Base-by-base conservation (phyloP, 1,140 invertebrate genomes). In the Drosophila littoralis region DNA sequence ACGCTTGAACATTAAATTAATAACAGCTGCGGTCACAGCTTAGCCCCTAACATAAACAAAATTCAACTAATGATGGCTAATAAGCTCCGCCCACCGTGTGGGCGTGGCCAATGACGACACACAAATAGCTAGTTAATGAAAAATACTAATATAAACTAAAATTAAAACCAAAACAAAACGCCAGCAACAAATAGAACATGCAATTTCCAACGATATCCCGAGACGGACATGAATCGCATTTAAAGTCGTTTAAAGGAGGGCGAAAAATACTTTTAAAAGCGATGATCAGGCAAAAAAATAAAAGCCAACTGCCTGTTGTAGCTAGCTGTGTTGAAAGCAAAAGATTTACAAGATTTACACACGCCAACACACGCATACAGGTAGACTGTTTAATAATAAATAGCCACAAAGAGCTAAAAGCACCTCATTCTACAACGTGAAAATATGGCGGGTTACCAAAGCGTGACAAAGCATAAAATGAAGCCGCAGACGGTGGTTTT, bases 281-380 rank as follows among this genome's bases (percentile, higher is more conserved):
- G 48, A 74, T 88, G 83, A 88, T 77, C 38, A 50, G 42, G 84
- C 83, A 65, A 80, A 85, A 65, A 55, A 28, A 28, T 28, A 28
- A 55, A 28, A 54, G 6, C 32, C 51, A 45, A 40, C 33, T 43
- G n/a, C 48, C 13, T 15, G 45, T 12, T 13, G 12, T 43, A 67
- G 50, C 32, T 81, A 72, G 32, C 43, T 61, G 76, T 51, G 84
- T 71, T 77, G 84, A 88, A 89, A 89, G 83, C 77, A 70, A 71
- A 64, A 83, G 79, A 88, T 88, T 86, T 86, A 86, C 83, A 88
- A 88, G 83, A 88, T 88, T 88, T 89, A 77, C 73, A 83, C 76
- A 83, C 82, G 82, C 81, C 48, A 64, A 84, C 63, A 75, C 66
- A 78, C 55, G 35, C 36, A 43, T 38, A 55, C 50, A 28, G 45